phyloP scores from a whole-genome alignment of 2,888 invertebrate species.

The Proisotoma minuta region DNA sequence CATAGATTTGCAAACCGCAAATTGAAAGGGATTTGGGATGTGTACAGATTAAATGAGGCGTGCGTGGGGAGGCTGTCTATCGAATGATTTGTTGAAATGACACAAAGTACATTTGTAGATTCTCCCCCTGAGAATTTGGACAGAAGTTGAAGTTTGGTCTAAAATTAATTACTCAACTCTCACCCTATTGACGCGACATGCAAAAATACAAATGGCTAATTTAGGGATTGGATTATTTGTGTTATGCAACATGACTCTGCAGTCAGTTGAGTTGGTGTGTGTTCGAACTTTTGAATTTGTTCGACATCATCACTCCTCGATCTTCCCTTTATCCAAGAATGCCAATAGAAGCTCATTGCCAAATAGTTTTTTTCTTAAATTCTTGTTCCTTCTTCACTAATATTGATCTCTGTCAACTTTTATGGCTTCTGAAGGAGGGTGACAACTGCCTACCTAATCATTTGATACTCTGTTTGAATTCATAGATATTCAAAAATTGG shows the following conservation, averaged over 20 bases:
- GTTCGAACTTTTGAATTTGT: no score
- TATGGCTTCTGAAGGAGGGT: slow-evolving; percentile 1
- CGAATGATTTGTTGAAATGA: slow-evolving; percentile 3
- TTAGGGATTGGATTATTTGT: not conserved
- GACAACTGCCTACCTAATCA: slow-evolving; percentile 4
- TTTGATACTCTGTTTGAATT: not conserved
- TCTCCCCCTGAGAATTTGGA: not conserved
- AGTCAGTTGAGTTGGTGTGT: not conserved
- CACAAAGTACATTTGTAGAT: not conserved
- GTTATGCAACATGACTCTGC: not conserved
- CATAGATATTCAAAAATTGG: not conserved
- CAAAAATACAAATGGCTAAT: not conserved
- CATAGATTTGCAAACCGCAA: not conserved
- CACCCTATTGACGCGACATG: slow-evolving; percentile 5
- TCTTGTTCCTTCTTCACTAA: not conserved
- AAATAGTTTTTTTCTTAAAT: slow-evolving; percentile 13
- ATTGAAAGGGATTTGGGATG: not conserved
- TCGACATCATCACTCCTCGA: slow-evolving; percentile 8
- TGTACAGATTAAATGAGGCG: not conserved
- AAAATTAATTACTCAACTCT: slow-evolving; percentile 13
- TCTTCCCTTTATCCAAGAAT: slow-evolving; percentile 11
- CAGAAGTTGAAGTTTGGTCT: not conserved
- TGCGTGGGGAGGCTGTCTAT: not conserved
- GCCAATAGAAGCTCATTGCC: slow-evolving; percentile 9
- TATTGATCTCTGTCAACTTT: slow-evolving; percentile 16